These are phyloP conservation scores for Cydia pomonella DNA, from an alignment of 1,140 invertebrate genomes.

Conservation along the genomic window DNA sequence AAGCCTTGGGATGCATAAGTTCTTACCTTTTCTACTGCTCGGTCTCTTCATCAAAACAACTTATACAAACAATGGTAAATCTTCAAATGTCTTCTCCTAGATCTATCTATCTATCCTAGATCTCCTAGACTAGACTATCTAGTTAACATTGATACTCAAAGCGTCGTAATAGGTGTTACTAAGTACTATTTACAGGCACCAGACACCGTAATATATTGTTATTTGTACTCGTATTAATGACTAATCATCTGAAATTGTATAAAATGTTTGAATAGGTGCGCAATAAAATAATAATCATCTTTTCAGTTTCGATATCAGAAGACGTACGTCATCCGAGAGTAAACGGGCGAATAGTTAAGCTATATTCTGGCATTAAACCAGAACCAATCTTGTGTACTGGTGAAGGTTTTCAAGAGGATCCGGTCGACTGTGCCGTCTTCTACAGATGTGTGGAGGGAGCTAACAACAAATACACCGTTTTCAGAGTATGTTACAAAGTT, in stretches of 20 bases:
- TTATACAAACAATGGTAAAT: constrained; percentile 17
- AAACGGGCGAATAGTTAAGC: constrained; percentile 61
- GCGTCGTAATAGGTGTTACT: no score
- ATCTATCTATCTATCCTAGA: no score
- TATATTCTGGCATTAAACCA: constrained; percentile 60
- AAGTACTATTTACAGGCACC: no score
- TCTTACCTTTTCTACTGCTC: neutral
- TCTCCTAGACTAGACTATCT: no score
- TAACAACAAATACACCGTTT: constrained; percentile 67
- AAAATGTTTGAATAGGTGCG: constrained; percentile 30
- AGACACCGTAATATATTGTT: no score
- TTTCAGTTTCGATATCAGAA: constrained; percentile 48
- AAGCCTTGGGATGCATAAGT: constrained; percentile 12
- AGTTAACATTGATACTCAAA: no score
- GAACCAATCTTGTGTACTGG: constrained; percentile 60
- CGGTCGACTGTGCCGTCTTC: constrained; percentile 82
- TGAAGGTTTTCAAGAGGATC: constrained; percentile 85
- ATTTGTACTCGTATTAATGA: no score
- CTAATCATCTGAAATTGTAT: no score
- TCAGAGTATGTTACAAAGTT: constrained; percentile 53
- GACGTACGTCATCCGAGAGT: constrained; percentile 49
- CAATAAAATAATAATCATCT: constrained; percentile 10
- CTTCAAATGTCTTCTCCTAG: neutral
- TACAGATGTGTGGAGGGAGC: constrained; percentile 80
- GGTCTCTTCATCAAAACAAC: neutral